These are phyloP conservation scores for Phyllotreta striolata DNA, from an alignment of 2,888 invertebrate genomes.

Conservation along the genomic window DNA sequence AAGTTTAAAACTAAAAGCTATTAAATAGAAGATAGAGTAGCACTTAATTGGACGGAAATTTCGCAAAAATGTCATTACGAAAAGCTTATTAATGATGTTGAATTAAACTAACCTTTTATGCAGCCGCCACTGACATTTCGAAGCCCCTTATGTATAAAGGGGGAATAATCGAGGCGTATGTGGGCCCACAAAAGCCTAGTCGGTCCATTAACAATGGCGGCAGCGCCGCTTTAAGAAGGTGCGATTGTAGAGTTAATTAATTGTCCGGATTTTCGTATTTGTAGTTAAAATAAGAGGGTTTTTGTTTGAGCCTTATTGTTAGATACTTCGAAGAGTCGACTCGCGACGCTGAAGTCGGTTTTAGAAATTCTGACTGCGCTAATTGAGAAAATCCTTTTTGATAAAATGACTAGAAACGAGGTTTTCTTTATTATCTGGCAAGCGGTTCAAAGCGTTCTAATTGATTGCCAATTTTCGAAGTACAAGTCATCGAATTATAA, in stretches of 20 bases:
- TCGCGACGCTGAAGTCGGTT: conserved; percentile 6
- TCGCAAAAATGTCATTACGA: too few species aligned
- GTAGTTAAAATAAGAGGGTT: conserved; percentile 29
- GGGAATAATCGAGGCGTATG: conserved; percentile 9
- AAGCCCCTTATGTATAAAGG: not conserved
- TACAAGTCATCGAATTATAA: too few species aligned
- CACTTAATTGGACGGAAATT: too few species aligned
- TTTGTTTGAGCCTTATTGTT: conserved; percentile 26
- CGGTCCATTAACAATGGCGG: conserved; percentile 39
- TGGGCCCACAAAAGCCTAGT: conserved; percentile 38
- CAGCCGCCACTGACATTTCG: not conserved
- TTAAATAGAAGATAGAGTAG: too few species aligned
- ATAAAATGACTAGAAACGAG: conserved; percentile 5
- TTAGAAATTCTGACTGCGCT: conserved; percentile 1
- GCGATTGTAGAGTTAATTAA: conserved; percentile 41
- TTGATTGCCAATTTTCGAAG: too few species aligned
- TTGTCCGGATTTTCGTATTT: conserved; percentile 34
- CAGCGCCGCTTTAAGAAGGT: conserved; percentile 39
- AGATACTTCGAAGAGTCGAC: conserved; percentile 15
- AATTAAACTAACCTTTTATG: not conserved
- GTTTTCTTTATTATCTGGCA: not conserved
- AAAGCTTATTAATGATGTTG: not conserved
- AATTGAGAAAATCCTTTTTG: conserved; percentile 9
- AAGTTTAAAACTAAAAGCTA: too few species aligned
- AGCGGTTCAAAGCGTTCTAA: not conserved